These are phyloP conservation scores for Acronicta leporina DNA, from an alignment of 2,888 invertebrate species.

Conservation along the genomic window DNA sequence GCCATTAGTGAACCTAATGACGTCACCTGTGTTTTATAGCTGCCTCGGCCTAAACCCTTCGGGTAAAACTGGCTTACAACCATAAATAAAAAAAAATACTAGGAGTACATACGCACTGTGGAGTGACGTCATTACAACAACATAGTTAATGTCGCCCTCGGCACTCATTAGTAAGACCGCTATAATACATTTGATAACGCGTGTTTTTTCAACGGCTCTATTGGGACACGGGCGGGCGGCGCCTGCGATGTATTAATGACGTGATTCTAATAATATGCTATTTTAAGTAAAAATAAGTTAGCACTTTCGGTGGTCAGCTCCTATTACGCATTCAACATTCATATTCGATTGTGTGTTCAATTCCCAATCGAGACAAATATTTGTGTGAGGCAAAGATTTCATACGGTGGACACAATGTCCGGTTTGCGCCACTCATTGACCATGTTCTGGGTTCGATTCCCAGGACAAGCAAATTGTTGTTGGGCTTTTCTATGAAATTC, in stretches of 20 bases:
- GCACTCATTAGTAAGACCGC: slow-evolving; percentile 42
- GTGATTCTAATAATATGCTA: slow-evolving; percentile 49
- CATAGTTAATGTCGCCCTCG: slow-evolving; percentile 42
- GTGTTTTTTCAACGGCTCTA: slow-evolving; percentile 58
- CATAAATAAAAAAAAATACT: background rate
- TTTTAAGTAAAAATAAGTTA: slow-evolving; percentile 8
- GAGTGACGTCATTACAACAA: slow-evolving; percentile 39
- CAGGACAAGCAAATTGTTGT: no score
- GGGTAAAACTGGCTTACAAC: background rate
- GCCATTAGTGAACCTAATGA: no score
- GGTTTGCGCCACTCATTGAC: no score
- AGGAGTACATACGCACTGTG: background rate
- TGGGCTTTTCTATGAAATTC: no score
- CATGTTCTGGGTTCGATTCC: no score
- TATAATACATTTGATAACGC: slow-evolving; percentile 49
- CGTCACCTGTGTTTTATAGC: no score
- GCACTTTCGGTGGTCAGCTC: background rate
- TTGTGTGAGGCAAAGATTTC: no score
- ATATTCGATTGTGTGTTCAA: no score
- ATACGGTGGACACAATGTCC: no score
- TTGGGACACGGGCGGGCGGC: slow-evolving; percentile 49
- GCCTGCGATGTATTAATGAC: slow-evolving; percentile 44
- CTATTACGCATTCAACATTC: no score
- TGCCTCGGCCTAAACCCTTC: no score
- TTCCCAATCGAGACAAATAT: no score